Evolutionary conservation across 2,888 invertebrate species (phyloP), one percentile per base, ranked within the genome.

Genomic region (Standfussiana lucernea): DNA sequence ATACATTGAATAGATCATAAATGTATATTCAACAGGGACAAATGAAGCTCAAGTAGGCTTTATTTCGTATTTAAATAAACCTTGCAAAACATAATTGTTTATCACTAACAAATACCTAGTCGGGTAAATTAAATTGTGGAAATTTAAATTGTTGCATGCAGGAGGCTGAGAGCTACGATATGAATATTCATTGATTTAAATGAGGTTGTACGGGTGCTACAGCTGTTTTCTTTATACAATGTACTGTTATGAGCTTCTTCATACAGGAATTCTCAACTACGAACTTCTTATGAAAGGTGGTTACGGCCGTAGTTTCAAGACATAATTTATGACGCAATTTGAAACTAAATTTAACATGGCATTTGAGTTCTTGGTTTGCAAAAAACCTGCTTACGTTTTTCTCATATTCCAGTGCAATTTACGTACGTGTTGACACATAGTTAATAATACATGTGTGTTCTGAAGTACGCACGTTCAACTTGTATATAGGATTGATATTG

Each of bases 181-280:
- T 91, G 87, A 91, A 91, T 91, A 91, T 91, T 89, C 90, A 91
- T 90, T 81, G 76, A 75, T 77, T 78, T 84, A 88, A 86, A 83
- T 72, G 85, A 88, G 81, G 82, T 83, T 83, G 84, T 79, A 72
- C 85, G 79, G 78, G 84, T 75, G 64, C 62, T 79, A 72, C 83
- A 70, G 59, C 76, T 86, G 89, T 85, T 91, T 85, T 88, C 90
- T 88, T 88, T 87, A 89, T 82, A 86, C 80, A 87, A 84, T 89
- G 61, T 75, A 78, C 80, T 86, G 72, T 83, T 80, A 85, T 80
- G 85, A 85, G 82, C 86, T 89, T 37, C 69, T 80, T 90, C 83
- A 87, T 90, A 89, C 88, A 88, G 75, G 85, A 88, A 89, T 89
- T 84, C 76, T 68, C 74, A 85, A 84, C 62, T 32, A 50, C 50